These are phyloP conservation scores for Athripsodes cinereus DNA, from an alignment of 2,888 invertebrate species.

Conservation along the genomic window DNA sequence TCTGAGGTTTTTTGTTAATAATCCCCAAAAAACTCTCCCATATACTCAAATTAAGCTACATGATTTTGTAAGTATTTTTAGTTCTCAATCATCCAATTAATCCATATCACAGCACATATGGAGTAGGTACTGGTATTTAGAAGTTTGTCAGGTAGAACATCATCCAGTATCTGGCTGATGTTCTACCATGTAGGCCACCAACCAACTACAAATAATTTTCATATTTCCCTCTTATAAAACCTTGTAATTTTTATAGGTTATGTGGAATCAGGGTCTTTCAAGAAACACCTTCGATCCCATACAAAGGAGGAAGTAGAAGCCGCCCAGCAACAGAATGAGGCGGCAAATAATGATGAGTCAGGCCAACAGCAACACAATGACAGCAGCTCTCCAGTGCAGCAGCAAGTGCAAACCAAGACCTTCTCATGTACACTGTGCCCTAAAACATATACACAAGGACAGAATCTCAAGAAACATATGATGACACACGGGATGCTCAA, in stretches of 20 bases:
- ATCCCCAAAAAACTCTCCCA: too few species aligned
- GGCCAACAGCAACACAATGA: not conserved
- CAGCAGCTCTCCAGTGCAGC: not conserved
- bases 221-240: not conserved
- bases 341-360: not conserved
- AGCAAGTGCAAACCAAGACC: constrained; percentile 34
- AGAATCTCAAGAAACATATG: constrained; percentile 48
- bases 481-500: constrained; percentile 37
- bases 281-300: constrained; percentile 45
- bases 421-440: constrained; percentile 45
- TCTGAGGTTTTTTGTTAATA: too few species aligned
- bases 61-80: too few species aligned
- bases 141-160: too few species aligned
- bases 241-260: constrained; percentile 33
- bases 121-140: too few species aligned
- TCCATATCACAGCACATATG: too few species aligned
- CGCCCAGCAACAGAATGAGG: constrained; percentile 19
- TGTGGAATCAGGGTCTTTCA: constrained; percentile 41
- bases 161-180: too few species aligned
- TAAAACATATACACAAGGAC: constrained; percentile 47
- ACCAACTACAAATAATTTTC: not conserved
- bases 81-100: too few species aligned
- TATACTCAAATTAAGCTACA: too few species aligned
- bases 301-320: constrained; percentile 26
- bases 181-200: not conserved